Base-by-base conservation (phyloP, 2,797 vertebrate species). In the Agapornis canus region DNA sequence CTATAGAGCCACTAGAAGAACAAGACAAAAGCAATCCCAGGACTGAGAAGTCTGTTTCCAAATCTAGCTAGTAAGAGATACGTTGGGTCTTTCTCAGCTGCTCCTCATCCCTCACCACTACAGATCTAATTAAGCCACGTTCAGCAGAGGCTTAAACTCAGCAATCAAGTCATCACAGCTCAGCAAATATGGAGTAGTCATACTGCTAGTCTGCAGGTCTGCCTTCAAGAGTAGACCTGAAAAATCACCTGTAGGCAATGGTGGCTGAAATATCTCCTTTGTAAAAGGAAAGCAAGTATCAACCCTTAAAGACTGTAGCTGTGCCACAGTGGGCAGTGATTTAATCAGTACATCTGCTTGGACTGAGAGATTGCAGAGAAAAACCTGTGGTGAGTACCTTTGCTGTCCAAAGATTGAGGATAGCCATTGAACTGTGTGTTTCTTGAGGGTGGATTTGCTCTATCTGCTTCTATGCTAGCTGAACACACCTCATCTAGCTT, bases 41-140 rank as follows among this genome's bases (percentile, higher is more conserved):
- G 11, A 48, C 3, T 19, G 39, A 59, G 35, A 43, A 32, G 13
- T 17, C 15, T 49, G 12, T 32, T 77, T 61, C 22, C 23, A 70
- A 43, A 49, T 29, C 37, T 19, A 45, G 11, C 20, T 43, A 4
- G 13, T 2, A n/a, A 13, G 43, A 0, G 1, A 25, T 8, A 5
- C 15, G 56, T 63, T 89, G 22, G 26, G 37, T 71, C 42, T 64
- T 65, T 39, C 72, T 45, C 72, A 32, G 43, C 11, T 65, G 20
- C 27, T 70, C 16, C n/a, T 39, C 22, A 11, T 9, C n/a, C 42
- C 15, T 76, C 18, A n/a, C 13, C 16, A 10, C 31, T 25, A 19
- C 11, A 60, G 61, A 31, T 18, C 27, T 17, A 8, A 66, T 18
- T 13, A 52, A 51, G 5, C 18, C 3, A 1, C 4, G 6, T 35